Evolutionary conservation across 2,888 invertebrate species (phyloP), one percentile per base, ranked within the genome.

Genomic region (Campoplex capitator): DNA sequence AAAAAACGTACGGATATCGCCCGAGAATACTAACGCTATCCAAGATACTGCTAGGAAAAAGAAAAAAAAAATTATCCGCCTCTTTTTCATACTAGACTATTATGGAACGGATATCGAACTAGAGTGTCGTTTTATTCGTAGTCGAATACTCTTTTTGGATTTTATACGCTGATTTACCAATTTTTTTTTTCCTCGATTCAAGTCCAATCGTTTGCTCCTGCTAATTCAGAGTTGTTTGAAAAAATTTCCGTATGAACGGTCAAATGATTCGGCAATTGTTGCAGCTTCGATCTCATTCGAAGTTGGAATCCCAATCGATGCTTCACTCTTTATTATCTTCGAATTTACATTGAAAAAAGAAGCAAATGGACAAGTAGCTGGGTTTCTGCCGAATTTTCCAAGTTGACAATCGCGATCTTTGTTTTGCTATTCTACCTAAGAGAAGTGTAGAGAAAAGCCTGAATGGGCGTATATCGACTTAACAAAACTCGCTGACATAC

Each of bases 401-500:
- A 62, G 13, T 62, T 28, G 38, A 6, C 3, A 62, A 16, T 42
- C 1, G 8, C 32, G 28, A 32, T 45, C 45, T 0, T 11, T 45
- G 3, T 16, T 32, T 62, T 62, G 16, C 16, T 32, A 32, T 62
- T 62, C 11, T 32, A 16, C 8, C 75, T 38, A 32, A 56, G 68
- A 68, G 23, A 32, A 38, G 82, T 8, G 54, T 28, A 13, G 23
- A 84, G 81, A 73, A 80, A 35, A 65, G 67, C 83, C 70, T 58
- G 54, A 62, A 54, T 79, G 70, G 76, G 75, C 74, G 79, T 78
- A 54, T 75, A 62, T 81, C 62, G 70, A 84, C 85, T 82, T 86
- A 85, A 87, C 76, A 88, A 90, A 92, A 91, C 89, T 90, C 88
- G 90, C 90, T 90, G 91, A 92, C 92, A 92, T 90, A 91, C 90